Base-by-base conservation (phyloP, 2,888 invertebrate genomes). In the Acanthococcus lagerstroemiae region DNA sequence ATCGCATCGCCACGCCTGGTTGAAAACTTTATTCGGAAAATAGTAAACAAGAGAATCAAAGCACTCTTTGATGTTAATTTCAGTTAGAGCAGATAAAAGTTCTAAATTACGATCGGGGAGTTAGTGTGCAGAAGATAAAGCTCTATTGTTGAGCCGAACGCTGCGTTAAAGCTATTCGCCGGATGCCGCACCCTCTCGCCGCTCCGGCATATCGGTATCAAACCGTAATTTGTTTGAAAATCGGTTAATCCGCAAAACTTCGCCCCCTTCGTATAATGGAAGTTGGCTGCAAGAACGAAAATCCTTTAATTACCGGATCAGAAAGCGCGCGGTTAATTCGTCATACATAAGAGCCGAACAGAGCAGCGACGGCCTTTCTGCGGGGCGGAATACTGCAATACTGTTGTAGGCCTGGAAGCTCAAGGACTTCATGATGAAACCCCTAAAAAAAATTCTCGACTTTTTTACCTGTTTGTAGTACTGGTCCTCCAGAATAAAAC, bases 41-140 rank as follows among this genome's bases (percentile, higher is more conserved):
- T 37, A 37, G 37, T n/a, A 37, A 37, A 37, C 37, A 37, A 37
- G 12, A 37, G 45, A 58, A 58, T 58, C 58, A 58, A 58, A 58
- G 58, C 58, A 25, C 58, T 44, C 58, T 58, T 58, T 58, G 58
- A 58, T 58, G 58, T 58, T 57, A 58, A 45, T 58, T 37, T 58
- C 37, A 45, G 22, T 45, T 24, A 27, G 37, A 37, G 37, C 58
- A 58, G 58, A 58, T 58, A 58, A 58, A 58, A 58, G 58, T 58
- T 58, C 44, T 58, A 58, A 58, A 58, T 58, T 58, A 58, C 58
- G 58, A 58, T 58, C 45, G 58, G 46, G 58, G 44, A 57, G 44
- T 57, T 57, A 30, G n/a, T 25, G 26, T 17, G 45, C 25, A n/a
- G 44, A n/a, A 58, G 58, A 58, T 58, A 58, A 58, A 58, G 21